Evolutionary conservation across 53 echinoderm and acorn worm species (phyloP).

Genomic region (Patiria pectinifera): DNA sequence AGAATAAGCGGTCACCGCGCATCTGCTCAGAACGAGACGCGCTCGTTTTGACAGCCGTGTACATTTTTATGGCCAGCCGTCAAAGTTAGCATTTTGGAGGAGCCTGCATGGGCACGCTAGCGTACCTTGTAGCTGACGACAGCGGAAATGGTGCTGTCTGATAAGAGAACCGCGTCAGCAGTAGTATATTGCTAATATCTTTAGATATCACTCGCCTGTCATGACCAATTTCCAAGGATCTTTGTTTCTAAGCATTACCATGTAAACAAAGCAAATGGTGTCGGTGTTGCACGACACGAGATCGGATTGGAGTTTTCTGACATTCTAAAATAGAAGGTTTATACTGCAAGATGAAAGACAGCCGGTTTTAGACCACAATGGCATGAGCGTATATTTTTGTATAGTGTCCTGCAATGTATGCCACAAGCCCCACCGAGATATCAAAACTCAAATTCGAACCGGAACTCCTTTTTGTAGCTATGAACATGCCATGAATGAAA

Average conservation of each 20-base stretch:
- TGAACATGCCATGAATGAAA: too few relatives aligned
- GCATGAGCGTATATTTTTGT: not conserved
- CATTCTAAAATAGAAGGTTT: too few relatives aligned
- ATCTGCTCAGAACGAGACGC: not conserved
- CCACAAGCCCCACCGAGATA: too few relatives aligned
- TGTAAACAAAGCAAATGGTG: not conserved
- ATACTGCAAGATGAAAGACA: not conserved
- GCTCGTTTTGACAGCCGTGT: not conserved
- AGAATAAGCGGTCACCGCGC: not conserved
- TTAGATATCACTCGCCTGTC: constrained; percentile 26
- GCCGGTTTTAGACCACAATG: not conserved
- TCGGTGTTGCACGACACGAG: not conserved
- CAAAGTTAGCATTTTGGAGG: not conserved
- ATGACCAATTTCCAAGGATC: not conserved
- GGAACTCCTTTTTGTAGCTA: not conserved
- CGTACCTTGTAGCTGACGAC: not conserved
- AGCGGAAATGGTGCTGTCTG: not conserved
- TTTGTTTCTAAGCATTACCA: too few relatives aligned
- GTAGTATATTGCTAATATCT: not conserved
- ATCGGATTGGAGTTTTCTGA: too few relatives aligned
- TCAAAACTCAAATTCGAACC: too few relatives aligned
- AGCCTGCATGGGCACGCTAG: not conserved
- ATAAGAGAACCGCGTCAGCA: not conserved
- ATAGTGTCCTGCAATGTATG: too few relatives aligned
- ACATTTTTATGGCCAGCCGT: not conserved